Percentiles rank a stretch among this genome's conserved stretches.
phyloP scores from a whole-genome alignment of 1,140 invertebrate species.

The Gonioctena quinquepunctata region DNA sequence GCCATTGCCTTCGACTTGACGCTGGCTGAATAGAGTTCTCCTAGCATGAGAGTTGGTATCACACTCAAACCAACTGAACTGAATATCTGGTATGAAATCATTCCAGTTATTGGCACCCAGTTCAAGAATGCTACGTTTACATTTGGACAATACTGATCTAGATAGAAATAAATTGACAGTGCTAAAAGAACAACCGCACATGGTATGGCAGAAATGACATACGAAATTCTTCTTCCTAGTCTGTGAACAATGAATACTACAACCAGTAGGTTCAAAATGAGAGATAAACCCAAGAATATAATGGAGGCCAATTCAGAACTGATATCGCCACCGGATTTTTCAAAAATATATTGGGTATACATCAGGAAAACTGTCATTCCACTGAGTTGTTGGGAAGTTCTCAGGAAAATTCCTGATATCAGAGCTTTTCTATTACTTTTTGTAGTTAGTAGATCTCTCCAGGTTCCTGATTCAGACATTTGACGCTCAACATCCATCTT shows the following conservation, averaged over 20 bases:
- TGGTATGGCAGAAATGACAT: slow-evolving; percentile 25
- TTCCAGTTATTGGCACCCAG: slow-evolving; percentile 41
- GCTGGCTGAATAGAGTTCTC: slow-evolving; percentile 47
- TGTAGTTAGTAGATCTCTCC: slow-evolving; percentile 38
- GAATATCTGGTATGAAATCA: slow-evolving; percentile 35
- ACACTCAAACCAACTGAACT: slow-evolving; percentile 40
- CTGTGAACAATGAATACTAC: background rate
- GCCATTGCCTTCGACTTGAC: slow-evolving; percentile 41
- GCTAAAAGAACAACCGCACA: slow-evolving; percentile 43
- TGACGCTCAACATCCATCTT: slow-evolving; percentile 40
- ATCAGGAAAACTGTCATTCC: slow-evolving; percentile 35
- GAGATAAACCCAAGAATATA: background rate
- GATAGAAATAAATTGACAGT: slow-evolving; percentile 57
- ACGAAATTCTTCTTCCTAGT: slow-evolving; percentile 26
- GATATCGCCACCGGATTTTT: slow-evolving; percentile 21
- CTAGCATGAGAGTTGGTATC: slow-evolving; percentile 44
- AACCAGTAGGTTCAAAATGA: background rate
- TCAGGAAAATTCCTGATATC: slow-evolving; percentile 37
- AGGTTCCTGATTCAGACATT: slow-evolving; percentile 36
- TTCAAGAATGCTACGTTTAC: slow-evolving; percentile 43
- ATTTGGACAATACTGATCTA: slow-evolving; percentile 21
- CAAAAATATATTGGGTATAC: slow-evolving; percentile 41
- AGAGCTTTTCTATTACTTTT: slow-evolving; percentile 45
- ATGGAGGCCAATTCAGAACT: background rate
- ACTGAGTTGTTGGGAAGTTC: slow-evolving; percentile 39